Percentiles rank a stretch among this genome's conserved stretches.
phyloP scores from a whole-genome alignment of 1,140 invertebrate genomes.

The Drosophila gunungcola region DNA sequence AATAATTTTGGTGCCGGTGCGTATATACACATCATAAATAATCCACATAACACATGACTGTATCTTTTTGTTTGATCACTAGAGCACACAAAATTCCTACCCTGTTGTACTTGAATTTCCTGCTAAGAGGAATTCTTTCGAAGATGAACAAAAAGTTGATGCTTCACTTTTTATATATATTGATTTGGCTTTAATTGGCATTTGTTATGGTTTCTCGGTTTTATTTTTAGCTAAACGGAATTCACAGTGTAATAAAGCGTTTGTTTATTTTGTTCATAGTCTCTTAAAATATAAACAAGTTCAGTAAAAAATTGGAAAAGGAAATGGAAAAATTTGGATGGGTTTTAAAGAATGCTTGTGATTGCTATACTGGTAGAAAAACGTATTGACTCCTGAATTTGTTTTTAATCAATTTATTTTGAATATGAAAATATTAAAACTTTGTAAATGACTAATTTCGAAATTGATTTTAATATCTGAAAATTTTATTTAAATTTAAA shows the following conservation, averaged over 20 bases:
- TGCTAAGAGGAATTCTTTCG: slow-evolving; percentile 2
- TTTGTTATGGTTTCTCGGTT: slow-evolving; percentile 25
- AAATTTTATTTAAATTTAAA: too few relatives aligned
- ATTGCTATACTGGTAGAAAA: too few relatives aligned
- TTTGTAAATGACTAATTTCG: too few relatives aligned
- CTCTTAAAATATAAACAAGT: slow-evolving; percentile 41
- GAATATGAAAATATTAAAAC: too few relatives aligned
- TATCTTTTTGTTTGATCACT: slow-evolving; percentile 9
- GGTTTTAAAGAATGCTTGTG: too few relatives aligned
- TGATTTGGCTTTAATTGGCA: slow-evolving; percentile 9
- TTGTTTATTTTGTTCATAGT: slow-evolving; percentile 36
- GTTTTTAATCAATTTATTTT: too few relatives aligned
- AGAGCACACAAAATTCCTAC: slow-evolving; percentile 9
- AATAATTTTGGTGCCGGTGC: slow-evolving; percentile 79
- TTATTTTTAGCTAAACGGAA: slow-evolving; percentile 48
- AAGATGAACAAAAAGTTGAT: slow-evolving; percentile 39
- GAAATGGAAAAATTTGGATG: slow-evolving; percentile 1
- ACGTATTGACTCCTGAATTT: too few relatives aligned
- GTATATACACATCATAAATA: slow-evolving; percentile 53
- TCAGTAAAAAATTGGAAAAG: not conserved
- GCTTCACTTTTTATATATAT: slow-evolving; percentile 24
- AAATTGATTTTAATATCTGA: too few relatives aligned
- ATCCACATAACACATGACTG: slow-evolving; percentile 17
- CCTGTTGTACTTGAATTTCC: slow-evolving; percentile 1
- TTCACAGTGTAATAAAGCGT: slow-evolving; percentile 36